Conservation (phyloP, 64 coral and sea anemone genomes). For the Actinia equina region DNA sequence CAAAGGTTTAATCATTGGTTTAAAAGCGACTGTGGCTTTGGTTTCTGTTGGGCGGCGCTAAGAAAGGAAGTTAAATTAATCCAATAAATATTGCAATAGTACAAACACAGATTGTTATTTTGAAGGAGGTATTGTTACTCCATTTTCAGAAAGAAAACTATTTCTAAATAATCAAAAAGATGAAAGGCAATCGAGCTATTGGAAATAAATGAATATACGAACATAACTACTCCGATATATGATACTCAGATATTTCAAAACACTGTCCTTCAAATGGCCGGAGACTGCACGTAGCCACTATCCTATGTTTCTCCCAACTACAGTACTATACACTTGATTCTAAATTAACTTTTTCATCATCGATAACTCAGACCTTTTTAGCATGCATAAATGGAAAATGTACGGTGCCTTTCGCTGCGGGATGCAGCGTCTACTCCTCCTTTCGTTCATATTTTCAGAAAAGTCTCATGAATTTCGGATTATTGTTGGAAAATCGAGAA, state of each 20-base stretch:
- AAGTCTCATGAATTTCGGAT: neutral
- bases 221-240: too few species aligned
- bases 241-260: too few species aligned
- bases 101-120: neutral
- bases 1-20: neutral
- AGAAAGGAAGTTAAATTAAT: neutral
- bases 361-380: neutral
- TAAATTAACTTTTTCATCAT: neutral
- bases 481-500: neutral
- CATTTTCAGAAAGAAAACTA: neutral
- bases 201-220: too few species aligned
- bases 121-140: neutral
- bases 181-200: neutral
- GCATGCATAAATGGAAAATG: neutral
- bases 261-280: too few species aligned
- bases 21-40: neutral
- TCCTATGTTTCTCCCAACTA: neutral
- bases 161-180: neutral
- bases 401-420: neutral
- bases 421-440: conserved; percentile 3
- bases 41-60: neutral
- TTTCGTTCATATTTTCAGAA: neutral
- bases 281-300: too few species aligned
- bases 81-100: neutral
- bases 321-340: neutral